phyloP scores from a whole-genome alignment of 2,797 vertebrate species.

The Chelmon rostratus region DNA sequence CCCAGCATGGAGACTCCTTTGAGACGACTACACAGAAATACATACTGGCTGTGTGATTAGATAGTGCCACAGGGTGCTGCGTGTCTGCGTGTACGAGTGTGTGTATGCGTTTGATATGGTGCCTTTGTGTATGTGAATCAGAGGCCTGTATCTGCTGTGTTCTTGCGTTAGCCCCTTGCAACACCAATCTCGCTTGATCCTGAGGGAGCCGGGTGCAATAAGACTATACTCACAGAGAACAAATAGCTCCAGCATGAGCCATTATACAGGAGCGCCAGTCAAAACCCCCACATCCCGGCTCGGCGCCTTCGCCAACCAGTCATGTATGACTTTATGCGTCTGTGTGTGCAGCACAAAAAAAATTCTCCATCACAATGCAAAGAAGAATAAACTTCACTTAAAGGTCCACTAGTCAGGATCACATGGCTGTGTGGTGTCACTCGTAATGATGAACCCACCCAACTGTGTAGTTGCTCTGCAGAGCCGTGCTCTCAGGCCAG shows the following conservation, averaged over 20 bases:
- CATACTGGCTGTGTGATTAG: slow-evolving; percentile 63
- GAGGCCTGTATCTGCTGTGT: slow-evolving; percentile 38
- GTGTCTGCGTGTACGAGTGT: slow-evolving; percentile 23
- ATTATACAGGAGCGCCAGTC: slow-evolving; percentile 40
- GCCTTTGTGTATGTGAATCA: slow-evolving; percentile 53
- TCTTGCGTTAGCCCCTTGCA: slow-evolving; percentile 44
- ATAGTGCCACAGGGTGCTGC: slow-evolving; percentile 52
- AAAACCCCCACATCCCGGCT: slow-evolving; percentile 40
- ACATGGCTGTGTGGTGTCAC: not conserved
- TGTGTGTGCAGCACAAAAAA: slow-evolving; percentile 7
- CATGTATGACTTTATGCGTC: slow-evolving; percentile 26
- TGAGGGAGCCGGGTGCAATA: slow-evolving; percentile 62
- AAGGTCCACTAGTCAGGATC: not conserved
- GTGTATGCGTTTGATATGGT: slow-evolving; percentile 50
- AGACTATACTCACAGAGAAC: slow-evolving; percentile 55
- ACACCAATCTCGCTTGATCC: slow-evolving; percentile 56
- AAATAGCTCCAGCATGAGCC: slow-evolving; percentile 59
- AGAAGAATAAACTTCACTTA: not conserved
- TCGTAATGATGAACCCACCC: not conserved
- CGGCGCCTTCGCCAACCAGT: slow-evolving; percentile 21
- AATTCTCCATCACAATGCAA: not conserved
- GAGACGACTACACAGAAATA: slow-evolving; percentile 65
- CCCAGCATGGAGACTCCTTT: slow-evolving; percentile 60
- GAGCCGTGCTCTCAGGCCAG: not conserved
- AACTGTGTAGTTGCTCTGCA: not conserved